Base-by-base conservation (phyloP, 30 jellyfish, hydroid and myxozoan species). In the Hydractinia symbiolongicarpus region DNA sequence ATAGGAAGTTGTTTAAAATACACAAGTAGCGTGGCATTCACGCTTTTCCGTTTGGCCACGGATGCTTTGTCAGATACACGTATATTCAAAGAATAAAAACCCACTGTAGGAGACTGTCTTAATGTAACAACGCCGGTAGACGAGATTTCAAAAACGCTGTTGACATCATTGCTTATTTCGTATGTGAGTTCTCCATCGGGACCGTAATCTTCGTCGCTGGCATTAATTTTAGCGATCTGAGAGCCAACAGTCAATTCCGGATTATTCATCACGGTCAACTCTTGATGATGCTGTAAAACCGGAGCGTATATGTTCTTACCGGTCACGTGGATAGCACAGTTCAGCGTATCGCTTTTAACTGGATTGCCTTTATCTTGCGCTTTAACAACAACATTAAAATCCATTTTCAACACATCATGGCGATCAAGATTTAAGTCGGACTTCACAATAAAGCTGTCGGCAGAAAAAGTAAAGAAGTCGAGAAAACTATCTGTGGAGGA, bases 331-430 rank as follows among this genome's bases (percentile, higher is more conserved):
- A 84, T 66, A n/a, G 88, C 76, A 69, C 91, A 82, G 64, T 84
- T 79, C 55, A 81, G 86, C 11, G 95, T 6, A 68, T 55, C 56
- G 60, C 72, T 76, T 84, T 83, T 64, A 7, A 79, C 76, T 15
- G 96, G 96, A 5, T 49, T 57, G 5, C 96, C 96, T 62, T 89
- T 75, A 64, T 89, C 96, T 20, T 81, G 84, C 5, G 83, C 96
- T 16, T 58, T 54, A 55, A 89, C 74, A 8, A 77, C 81, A 79
- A 89, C 54, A 13, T 50, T 50, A 13, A 68, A 44, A 73, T 81
- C 55, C 69, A 57, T 84, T 54, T 83, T 56, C 5, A 56, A 50
- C 67, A 89, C 86, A 62, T 84, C 76, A 50, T 64, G 86, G 54
- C 81, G 51, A 84, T 89, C 90, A 15, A 89, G 79, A 61, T 89